phyloP scores from a whole-genome alignment of 2,888 invertebrate genomes.

The Liodrosophila aerea region DNA sequence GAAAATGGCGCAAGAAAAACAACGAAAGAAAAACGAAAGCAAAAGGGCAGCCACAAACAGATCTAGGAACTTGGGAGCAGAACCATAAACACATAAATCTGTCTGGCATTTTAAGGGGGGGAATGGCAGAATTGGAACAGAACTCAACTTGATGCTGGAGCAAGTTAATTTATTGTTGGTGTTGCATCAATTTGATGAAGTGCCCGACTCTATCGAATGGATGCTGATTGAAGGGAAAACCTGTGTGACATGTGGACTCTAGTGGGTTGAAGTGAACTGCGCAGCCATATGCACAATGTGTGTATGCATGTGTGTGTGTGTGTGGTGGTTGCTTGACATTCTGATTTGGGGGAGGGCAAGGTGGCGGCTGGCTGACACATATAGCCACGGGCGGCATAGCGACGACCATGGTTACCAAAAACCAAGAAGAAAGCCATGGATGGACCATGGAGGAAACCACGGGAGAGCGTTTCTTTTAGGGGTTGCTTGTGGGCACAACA shows the following conservation, averaged over 20 bases:
- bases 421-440: slow-evolving; percentile 33
- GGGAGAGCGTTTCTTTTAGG: slow-evolving; percentile 13
- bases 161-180: slow-evolving; percentile 22
- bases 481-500: slow-evolving; percentile 27
- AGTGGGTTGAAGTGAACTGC: slow-evolving; percentile 40
- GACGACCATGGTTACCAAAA: slow-evolving; percentile 66
- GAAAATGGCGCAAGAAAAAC: slow-evolving; percentile 31
- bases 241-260: slow-evolving; percentile 41
- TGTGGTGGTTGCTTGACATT: slow-evolving; percentile 38
- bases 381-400: slow-evolving; percentile 47
- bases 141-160: not conserved
- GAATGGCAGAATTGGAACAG: slow-evolving; percentile 1
- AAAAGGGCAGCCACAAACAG: slow-evolving; percentile 45
- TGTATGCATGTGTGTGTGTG: slow-evolving; percentile 5
- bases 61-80: slow-evolving; percentile 9
- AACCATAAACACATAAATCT: slow-evolving; percentile 35
- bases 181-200: slow-evolving; percentile 18
- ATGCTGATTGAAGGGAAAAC: slow-evolving; percentile 18
- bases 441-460: slow-evolving; percentile 28
- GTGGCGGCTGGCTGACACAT: slow-evolving; percentile 54
- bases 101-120: slow-evolving; percentile 1
- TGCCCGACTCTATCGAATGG: slow-evolving; percentile 10
- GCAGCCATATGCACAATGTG: slow-evolving; percentile 10
- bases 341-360: slow-evolving; percentile 7
- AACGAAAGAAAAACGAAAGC: slow-evolving; percentile 13